phyloP scores from a whole-genome alignment of 2,888 invertebrate species.

The Eristalis arbustorum region DNA sequence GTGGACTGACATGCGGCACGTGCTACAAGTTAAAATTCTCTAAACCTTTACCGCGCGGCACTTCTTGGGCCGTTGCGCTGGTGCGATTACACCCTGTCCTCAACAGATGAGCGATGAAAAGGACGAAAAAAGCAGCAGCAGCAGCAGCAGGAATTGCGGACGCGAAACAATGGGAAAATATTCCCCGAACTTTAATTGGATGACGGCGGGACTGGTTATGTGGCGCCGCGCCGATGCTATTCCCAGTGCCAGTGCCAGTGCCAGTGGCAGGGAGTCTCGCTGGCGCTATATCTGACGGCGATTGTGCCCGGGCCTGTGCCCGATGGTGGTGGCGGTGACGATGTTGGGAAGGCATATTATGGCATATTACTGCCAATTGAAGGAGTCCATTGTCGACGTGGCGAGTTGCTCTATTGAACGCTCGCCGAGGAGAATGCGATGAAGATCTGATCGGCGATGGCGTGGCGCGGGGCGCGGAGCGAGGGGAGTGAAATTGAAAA shows the following conservation, averaged over 20 bases:
- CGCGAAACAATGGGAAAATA: conserved; percentile 50
- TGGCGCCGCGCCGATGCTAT: neutral
- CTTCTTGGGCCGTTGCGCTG: conserved; percentile 21
- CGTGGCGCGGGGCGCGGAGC: too few species aligned
- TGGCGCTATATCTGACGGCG: neutral
- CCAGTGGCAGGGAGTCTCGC: too few species aligned
- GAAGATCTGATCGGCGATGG: too few species aligned
- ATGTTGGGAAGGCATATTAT: conserved; percentile 31
- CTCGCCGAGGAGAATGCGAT: neutral
- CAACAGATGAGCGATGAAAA: conserved; percentile 35
- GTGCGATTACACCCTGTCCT: conserved; percentile 14
- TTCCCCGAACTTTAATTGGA: conserved; percentile 67
- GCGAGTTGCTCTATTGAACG: conserved; percentile 28
- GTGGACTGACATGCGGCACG: conserved; percentile 64
- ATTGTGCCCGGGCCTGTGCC: too few species aligned
- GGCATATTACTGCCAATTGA: conserved; percentile 68
- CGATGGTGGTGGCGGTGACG: neutral
- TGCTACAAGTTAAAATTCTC: conserved; percentile 60
- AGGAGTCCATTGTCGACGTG: conserved; percentile 46
- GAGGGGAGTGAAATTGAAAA: conserved; percentile 37
- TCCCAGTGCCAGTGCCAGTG: neutral
- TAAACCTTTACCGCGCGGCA: conserved; percentile 56
- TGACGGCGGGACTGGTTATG: conserved; percentile 14
- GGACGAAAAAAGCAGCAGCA: neutral
- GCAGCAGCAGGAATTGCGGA: neutral